These are phyloP conservation scores for Saccostrea cuccullata DNA, from an alignment of 1,140 invertebrate species.

Conservation along the genomic window DNA sequence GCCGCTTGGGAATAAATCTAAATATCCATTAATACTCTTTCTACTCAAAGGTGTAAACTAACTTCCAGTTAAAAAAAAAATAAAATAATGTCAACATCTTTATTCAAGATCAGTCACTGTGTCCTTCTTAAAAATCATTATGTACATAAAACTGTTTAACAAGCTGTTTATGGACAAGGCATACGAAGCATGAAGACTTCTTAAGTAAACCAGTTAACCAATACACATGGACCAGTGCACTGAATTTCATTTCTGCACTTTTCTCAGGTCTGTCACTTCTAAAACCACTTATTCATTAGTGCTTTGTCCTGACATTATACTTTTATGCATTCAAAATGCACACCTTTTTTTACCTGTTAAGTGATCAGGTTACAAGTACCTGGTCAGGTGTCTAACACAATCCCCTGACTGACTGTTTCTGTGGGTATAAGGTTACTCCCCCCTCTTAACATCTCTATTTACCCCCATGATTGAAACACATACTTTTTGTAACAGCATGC, in stretches of 20 bases:
- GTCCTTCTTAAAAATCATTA: not conserved
- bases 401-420: not conserved
- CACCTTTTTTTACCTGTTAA: not conserved
- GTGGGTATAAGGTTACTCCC: not conserved
- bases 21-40: not conserved
- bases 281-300: not conserved
- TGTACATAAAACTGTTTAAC: not conserved
- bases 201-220: not conserved
- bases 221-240: conserved; percentile 14
- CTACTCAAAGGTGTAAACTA: not conserved
- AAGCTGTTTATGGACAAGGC: not conserved
- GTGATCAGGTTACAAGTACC: not conserved
- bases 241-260: not conserved
- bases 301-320: too few relatives aligned
- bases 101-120: conserved; percentile 1
- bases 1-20: not conserved
- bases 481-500: not conserved
- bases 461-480: not conserved
- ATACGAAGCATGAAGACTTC: not conserved
- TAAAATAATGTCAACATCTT: not conserved
- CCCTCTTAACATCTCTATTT: conserved; percentile 4
- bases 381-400: not conserved
- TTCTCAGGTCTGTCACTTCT: not conserved
- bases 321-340: not conserved
- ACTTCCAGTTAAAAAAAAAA: not conserved